Conservation (phyloP, 2,797 vertebrate genomes). For the Tokudaia muenninki region DNA sequence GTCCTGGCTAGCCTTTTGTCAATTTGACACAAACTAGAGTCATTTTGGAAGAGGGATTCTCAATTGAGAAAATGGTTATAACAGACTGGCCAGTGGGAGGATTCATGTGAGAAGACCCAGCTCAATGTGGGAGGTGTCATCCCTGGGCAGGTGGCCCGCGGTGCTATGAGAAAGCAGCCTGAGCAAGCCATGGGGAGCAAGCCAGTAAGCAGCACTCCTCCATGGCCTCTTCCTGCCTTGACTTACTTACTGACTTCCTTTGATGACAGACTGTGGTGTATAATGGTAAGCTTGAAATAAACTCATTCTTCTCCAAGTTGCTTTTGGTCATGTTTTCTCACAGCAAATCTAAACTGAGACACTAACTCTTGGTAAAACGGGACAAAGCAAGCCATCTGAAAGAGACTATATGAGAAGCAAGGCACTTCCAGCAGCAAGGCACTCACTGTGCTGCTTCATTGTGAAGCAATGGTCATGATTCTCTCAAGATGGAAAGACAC, state of each 20-base stretch:
- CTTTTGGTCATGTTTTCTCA: background rate
- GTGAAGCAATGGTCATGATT: background rate
- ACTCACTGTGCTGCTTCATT: background rate
- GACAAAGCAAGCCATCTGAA: slow-evolving; percentile 38
- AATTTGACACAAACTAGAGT: background rate
- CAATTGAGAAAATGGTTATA: background rate
- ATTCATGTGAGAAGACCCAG: background rate
- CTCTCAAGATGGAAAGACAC: background rate
- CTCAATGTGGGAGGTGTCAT: background rate
- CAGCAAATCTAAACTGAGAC: background rate
- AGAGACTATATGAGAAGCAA: slow-evolving; percentile 19
- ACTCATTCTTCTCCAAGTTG: background rate
- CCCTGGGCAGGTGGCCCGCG: background rate
- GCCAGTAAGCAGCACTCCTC: background rate
- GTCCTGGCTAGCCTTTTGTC: background rate
- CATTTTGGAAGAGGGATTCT: background rate
- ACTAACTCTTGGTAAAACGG: slow-evolving; percentile 14
- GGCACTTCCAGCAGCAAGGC: background rate
- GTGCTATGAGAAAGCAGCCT: background rate
- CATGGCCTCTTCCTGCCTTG: background rate
- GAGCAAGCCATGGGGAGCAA: background rate
- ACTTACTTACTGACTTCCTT: background rate
- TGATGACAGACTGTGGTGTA: background rate
- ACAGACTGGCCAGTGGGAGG: background rate
- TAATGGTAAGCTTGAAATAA: background rate